Conservation (phyloP, 1,140 invertebrate genomes). For the Drosophila sechellia region DNA sequence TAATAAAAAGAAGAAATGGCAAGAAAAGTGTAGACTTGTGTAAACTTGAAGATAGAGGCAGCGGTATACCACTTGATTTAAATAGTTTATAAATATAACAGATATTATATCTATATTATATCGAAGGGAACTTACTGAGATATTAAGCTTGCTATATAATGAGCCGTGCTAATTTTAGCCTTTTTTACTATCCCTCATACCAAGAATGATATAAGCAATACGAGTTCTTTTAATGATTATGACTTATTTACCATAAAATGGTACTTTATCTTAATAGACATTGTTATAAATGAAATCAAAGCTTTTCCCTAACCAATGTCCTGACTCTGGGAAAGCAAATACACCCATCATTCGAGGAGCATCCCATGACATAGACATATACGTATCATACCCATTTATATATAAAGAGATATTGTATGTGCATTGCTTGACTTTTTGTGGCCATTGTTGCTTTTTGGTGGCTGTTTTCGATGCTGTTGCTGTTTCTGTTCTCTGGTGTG, state of each 20-base stretch:
- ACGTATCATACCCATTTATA: constrained; percentile 26
- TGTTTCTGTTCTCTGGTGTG: constrained; percentile 58
- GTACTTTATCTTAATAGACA: too few relatives aligned
- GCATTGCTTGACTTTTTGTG: constrained; percentile 59
- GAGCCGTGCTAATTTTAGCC: too few relatives aligned
- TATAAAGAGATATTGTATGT: constrained; percentile 43
- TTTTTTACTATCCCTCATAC: too few relatives aligned
- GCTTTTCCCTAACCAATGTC: background rate
- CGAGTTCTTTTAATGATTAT: too few relatives aligned
- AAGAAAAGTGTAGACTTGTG: background rate
- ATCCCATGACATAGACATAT: constrained; percentile 33
- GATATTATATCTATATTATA: too few relatives aligned
- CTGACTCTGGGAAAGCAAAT: constrained; percentile 14
- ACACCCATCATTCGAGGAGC: constrained; percentile 23
- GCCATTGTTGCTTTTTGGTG: constrained; percentile 51
- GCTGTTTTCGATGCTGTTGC: constrained; percentile 25
- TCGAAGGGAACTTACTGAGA: too few relatives aligned
- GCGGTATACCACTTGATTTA: background rate
- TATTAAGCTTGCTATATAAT: too few relatives aligned
- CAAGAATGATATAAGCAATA: too few relatives aligned
- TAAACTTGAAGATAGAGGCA: background rate
- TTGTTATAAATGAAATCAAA: background rate
- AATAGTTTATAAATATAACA: too few relatives aligned
- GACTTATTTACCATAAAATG: too few relatives aligned
- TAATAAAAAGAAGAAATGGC: constrained; percentile 50